These are phyloP conservation scores for Capreolus pygargus DNA, from an alignment of 2,113 vertebrate genomes.

Conservation along the genomic window DNA sequence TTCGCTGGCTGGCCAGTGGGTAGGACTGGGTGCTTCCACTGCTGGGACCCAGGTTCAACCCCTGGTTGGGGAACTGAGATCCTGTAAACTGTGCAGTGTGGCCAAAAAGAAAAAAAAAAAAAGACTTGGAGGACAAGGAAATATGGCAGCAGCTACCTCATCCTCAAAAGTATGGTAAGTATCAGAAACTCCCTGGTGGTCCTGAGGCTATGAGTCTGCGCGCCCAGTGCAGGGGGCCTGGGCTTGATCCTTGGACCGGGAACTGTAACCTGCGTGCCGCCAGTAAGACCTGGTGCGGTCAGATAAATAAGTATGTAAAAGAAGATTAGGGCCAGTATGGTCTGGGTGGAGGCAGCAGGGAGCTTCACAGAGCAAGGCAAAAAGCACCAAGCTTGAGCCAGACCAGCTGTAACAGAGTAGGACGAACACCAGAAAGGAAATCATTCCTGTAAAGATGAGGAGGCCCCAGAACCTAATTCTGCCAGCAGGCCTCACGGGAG, in stretches of 20 bases:
- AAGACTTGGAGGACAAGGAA: neutral
- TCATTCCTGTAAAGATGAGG: neutral
- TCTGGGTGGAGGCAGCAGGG: rapidly evolving
- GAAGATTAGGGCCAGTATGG: neutral
- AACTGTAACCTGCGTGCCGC: neutral
- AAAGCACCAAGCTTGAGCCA: neutral
- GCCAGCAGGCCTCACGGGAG: neutral
- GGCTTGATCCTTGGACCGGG: neutral
- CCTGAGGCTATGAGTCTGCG: rapidly evolving
- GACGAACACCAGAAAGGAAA: neutral
- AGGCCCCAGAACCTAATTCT: neutral
- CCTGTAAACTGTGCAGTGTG: neutral
- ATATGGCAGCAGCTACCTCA: neutral
- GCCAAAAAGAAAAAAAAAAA: neutral
- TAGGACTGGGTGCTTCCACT: neutral
- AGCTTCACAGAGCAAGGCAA: neutral
- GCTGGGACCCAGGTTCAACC: neutral
- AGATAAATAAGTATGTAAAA: neutral
- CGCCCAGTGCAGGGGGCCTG: neutral
- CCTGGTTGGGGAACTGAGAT: neutral
- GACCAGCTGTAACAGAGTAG: neutral
- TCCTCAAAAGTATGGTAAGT: neutral
- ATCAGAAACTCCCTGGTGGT: neutral
- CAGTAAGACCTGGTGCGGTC: neutral
- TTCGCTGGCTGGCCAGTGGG: neutral